Conservation (phyloP, 1,140 invertebrate genomes). For the Cydia amplana region DNA sequence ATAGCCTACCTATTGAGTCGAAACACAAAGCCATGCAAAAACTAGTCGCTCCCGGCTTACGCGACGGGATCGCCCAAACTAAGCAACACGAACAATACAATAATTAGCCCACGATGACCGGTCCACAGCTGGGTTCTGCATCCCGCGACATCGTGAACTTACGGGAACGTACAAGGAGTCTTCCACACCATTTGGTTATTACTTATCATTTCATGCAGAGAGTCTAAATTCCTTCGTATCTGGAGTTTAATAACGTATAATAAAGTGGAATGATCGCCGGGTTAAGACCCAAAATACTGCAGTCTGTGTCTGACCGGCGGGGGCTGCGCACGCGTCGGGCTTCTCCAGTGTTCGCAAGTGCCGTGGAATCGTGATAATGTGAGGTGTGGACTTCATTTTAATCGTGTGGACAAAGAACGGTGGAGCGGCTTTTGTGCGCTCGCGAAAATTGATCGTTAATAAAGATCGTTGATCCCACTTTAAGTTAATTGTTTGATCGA, state of each 20-base stretch:
- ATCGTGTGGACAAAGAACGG: slow-evolving; percentile 26
- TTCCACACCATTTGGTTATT: not conserved
- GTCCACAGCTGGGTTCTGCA: not conserved
- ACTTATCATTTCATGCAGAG: slow-evolving; percentile 13
- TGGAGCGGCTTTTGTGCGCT: slow-evolving; percentile 33
- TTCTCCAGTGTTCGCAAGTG: slow-evolving; percentile 25
- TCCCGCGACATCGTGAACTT: not conserved
- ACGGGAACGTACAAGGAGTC: not conserved
- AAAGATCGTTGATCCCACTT: slow-evolving; percentile 72
- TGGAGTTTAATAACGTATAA: slow-evolving; percentile 15
- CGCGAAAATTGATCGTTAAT: slow-evolving; percentile 55
- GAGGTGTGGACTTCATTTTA: slow-evolving; percentile 21
- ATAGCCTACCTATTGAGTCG: slow-evolving; percentile 2
- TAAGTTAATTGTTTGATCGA: slow-evolving; percentile 65
- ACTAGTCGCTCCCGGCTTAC: slow-evolving; percentile 27
- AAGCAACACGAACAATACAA: slow-evolving; percentile 9
- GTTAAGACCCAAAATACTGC: slow-evolving; percentile 33
- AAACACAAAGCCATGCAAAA: slow-evolving; percentile 23
- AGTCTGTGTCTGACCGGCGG: slow-evolving; percentile 43
- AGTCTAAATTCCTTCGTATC: slow-evolving; percentile 28
- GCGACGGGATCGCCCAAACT: slow-evolving; percentile 27
- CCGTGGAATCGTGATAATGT: slow-evolving; percentile 24
- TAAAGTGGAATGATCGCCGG: slow-evolving; percentile 16
- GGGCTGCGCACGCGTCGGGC: slow-evolving; percentile 31
- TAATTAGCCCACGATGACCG: slow-evolving; percentile 9